A percentile compares a stretch with the other conserved stretches of the same genome.
phyloP scores from a whole-genome alignment of 2,888 invertebrate species.

The Busseola fusca region DNA sequence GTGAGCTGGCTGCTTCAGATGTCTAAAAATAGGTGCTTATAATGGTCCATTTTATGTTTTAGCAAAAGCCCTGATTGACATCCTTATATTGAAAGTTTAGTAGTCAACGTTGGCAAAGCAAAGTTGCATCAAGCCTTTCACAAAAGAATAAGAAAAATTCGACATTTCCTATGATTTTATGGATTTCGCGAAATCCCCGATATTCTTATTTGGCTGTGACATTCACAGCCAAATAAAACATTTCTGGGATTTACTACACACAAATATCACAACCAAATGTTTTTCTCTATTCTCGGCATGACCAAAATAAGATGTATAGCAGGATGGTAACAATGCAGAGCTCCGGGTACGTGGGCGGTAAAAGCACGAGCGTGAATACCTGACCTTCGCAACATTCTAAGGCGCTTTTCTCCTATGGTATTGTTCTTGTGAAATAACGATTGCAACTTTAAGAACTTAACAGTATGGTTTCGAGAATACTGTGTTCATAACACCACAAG shows the following conservation, averaged over 20 bases:
- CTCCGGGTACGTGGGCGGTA: neutral
- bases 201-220: neutral
- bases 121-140: slow-evolving; percentile 1
- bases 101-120: neutral
- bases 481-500: neutral
- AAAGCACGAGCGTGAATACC: neutral
- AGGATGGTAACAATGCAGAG: neutral
- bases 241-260: neutral
- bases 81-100: neutral
- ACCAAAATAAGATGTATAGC: neutral
- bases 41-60: neutral
- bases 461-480: neutral
- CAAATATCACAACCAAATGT: neutral
- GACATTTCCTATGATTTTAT: neutral
- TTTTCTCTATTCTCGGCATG: neutral
- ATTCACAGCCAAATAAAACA: too few relatives aligned
- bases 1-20: neutral
- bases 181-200: neutral
- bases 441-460: neutral
- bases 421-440: neutral
- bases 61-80: neutral
- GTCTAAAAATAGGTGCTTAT: neutral
- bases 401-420: too few relatives aligned
- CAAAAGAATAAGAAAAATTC: neutral
- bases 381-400: neutral